phyloP scores from a whole-genome alignment of 2,888 invertebrate genomes.

The Macrosiphum euphorbiae region DNA sequence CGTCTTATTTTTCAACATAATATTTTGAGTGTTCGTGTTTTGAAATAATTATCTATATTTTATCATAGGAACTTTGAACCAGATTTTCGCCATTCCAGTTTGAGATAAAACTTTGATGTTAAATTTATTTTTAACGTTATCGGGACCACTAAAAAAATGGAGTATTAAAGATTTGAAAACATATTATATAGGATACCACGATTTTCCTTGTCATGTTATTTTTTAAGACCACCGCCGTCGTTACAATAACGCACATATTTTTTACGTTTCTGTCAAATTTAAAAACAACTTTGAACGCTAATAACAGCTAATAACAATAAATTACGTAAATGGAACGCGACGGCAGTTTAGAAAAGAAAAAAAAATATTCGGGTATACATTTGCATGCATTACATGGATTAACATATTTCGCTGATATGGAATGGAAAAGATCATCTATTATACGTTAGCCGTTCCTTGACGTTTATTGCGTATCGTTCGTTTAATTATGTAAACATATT shows the following conservation, averaged over 20 bases:
- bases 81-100: not conserved
- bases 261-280: not conserved
- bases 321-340: not conserved
- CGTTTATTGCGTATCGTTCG: conserved; percentile 51
- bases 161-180: not conserved
- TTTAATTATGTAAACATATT: conserved; percentile 45
- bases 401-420: conserved; percentile 41
- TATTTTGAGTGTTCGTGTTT: not conserved
- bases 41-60: not conserved
- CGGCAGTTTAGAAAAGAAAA: not conserved
- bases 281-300: not conserved
- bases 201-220: not conserved
- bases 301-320: conserved; percentile 1
- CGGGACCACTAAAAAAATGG: not conserved
- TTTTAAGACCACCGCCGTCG: not conserved
- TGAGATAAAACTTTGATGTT: not conserved
- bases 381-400: conserved; percentile 1
- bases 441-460: conserved; percentile 19
- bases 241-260: not conserved
- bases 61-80: not conserved
- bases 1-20: not conserved
- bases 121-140: not conserved
- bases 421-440: conserved; percentile 43
- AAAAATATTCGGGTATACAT: not conserved
- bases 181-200: not conserved